Percentiles rank a stretch among this genome's conserved stretches.
Evolutionary conservation across 2,888 invertebrate genomes (phyloP).

Genomic region (Plusia festucae): DNA sequence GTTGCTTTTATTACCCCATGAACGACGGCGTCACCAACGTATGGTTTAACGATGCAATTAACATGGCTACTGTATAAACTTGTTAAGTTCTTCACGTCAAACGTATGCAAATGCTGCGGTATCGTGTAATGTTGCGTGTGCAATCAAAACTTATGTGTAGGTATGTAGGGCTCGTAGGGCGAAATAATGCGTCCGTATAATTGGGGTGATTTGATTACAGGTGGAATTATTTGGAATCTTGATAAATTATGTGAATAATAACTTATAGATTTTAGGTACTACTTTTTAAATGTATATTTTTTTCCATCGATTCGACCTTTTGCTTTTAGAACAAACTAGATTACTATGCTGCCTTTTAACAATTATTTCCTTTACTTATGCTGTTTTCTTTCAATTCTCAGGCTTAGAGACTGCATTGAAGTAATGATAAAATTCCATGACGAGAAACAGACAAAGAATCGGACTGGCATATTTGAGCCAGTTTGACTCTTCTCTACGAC

Average conservation of each 20-base stretch:
- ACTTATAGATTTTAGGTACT: too few relatives aligned
- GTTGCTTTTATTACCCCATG: slow-evolving; percentile 13
- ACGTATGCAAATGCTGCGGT: slow-evolving; percentile 49
- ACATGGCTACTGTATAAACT: slow-evolving; percentile 41
- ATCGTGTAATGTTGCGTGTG: slow-evolving; percentile 46
- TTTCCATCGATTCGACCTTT: too few relatives aligned
- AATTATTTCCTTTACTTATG: too few relatives aligned
- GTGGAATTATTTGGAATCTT: background rate
- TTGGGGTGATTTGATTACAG: background rate
- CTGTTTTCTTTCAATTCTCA: too few relatives aligned
- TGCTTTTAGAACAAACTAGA: too few relatives aligned
- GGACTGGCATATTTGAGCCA: too few relatives aligned
- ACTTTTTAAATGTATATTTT: too few relatives aligned
- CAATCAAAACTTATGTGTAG: slow-evolving; percentile 28
- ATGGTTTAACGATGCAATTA: slow-evolving; percentile 49
- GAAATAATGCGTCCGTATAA: background rate
- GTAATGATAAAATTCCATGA: too few relatives aligned
- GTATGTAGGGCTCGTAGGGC: slow-evolving; percentile 18
- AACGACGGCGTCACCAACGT: slow-evolving; percentile 21
- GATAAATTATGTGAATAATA: background rate
- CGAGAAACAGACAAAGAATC: too few relatives aligned
- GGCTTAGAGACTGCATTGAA: too few relatives aligned
- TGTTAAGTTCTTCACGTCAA: slow-evolving; percentile 42
- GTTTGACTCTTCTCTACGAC: too few relatives aligned
- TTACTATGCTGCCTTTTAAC: too few relatives aligned